Percentiles rank a stretch among this genome's conserved stretches.
Evolutionary conservation across 37 sponge, comb jelly and placozoan genomes (phyloP).

Genomic region (Cliona cf. orientalis): DNA sequence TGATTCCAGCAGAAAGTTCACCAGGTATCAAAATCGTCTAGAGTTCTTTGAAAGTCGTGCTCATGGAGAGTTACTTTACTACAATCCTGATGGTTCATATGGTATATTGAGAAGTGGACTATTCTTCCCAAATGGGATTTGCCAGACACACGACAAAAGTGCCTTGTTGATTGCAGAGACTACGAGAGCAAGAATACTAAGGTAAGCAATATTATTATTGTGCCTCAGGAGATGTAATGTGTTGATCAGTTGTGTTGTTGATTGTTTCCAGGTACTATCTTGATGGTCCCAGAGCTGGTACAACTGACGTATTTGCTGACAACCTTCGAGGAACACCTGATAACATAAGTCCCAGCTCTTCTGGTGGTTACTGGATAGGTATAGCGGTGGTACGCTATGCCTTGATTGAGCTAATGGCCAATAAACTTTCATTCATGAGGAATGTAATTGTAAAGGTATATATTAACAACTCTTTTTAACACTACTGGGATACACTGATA

Average conservation of each 20-base stretch:
- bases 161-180: slow-evolving; percentile 74
- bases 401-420: background rate
- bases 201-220: slow-evolving; percentile 44
- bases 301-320: slow-evolving; percentile 63
- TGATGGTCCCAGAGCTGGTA: slow-evolving; percentile 54
- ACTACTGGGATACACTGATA: background rate
- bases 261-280: slow-evolving; percentile 24
- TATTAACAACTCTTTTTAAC: background rate
- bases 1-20: slow-evolving; percentile 63
- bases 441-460: slow-evolving; percentile 9
- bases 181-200: slow-evolving; percentile 66
- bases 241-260: background rate
- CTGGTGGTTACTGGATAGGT: slow-evolving; percentile 78
- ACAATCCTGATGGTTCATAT: slow-evolving; percentile 46
- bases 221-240: too few species aligned
- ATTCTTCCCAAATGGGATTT: slow-evolving; percentile 85
- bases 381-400: slow-evolving; percentile 24
- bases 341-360: slow-evolving; percentile 70
- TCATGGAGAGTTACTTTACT: slow-evolving; percentile 74
- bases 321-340: slow-evolving; percentile 86
- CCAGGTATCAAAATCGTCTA: slow-evolving; percentile 21
- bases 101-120: slow-evolving; percentile 45
- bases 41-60: slow-evolving; percentile 59
- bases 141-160: slow-evolving; percentile 42
- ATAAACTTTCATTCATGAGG: background rate